Percentiles rank a stretch among this genome's conserved stretches.
These are phyloP conservation scores for Pica pica DNA, from an alignment of 2,113 vertebrate genomes.

Conservation along the genomic window DNA sequence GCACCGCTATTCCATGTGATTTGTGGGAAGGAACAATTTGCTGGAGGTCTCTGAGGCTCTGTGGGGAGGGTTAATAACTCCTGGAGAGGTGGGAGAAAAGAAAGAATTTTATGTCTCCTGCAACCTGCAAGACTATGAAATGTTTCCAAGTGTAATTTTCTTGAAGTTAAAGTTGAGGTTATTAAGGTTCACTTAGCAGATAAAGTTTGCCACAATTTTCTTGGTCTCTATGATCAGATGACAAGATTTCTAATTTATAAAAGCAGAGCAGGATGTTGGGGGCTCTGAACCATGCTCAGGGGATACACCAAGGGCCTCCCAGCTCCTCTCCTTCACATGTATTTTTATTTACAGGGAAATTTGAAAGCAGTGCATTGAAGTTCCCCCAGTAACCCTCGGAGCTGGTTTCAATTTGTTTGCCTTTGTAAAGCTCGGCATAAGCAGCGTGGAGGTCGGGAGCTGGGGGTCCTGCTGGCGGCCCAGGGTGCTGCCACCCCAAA, in stretches of 20 bases:
- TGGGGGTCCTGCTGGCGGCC: background rate
- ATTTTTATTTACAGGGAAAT: constrained; percentile 55
- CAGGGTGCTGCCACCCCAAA: accelerated
- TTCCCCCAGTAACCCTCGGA: background rate
- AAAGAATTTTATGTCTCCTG: constrained; percentile 53
- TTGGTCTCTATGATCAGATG: constrained; percentile 68
- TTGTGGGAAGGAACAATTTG: constrained; percentile 31
- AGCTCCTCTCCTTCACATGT: background rate
- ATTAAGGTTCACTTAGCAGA: constrained; percentile 74
- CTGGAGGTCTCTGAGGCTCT: constrained; percentile 49
- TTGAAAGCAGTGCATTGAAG: constrained; percentile 4
- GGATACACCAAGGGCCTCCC: constrained; percentile 12
- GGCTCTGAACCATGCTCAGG: constrained; percentile 64
- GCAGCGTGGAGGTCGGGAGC: accelerated
- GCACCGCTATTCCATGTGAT: background rate
- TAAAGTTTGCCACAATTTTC: constrained; percentile 75
- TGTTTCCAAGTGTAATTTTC: constrained; percentile 73
- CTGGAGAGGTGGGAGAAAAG: constrained; percentile 48
- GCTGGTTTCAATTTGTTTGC: background rate
- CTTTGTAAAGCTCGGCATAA: background rate
- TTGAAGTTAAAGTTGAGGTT: constrained; percentile 76
- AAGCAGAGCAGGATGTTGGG: constrained; percentile 56
- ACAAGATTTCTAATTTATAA: constrained; percentile 75
- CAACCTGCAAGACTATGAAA: constrained; percentile 61
- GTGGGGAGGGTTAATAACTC: constrained; percentile 68